These are phyloP conservation scores for Leptopilina syphax DNA, from an alignment of 2,888 invertebrate species.

Conservation along the genomic window DNA sequence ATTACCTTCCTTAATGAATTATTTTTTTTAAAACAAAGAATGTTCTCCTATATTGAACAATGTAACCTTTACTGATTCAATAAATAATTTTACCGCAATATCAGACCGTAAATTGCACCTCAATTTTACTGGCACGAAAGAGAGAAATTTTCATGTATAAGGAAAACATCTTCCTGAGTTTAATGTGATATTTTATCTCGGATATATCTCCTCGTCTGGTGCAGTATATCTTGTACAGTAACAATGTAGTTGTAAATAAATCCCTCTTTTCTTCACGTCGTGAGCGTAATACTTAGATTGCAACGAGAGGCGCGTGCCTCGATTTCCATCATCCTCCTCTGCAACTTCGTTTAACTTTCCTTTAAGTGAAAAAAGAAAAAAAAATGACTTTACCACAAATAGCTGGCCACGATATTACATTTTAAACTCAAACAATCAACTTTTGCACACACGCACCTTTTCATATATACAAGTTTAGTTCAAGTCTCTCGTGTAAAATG, in stretches of 20 bases:
- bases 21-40: too few relatives aligned
- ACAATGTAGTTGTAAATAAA: not conserved
- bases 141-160: too few relatives aligned
- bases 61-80: too few relatives aligned
- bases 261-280: not conserved
- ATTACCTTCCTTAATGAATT: too few relatives aligned
- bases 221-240: not conserved
- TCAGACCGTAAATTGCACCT: too few relatives aligned
- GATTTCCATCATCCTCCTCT: slow-evolving; percentile 53
- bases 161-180: too few relatives aligned
- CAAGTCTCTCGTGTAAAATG: not conserved
- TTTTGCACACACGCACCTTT: not conserved
- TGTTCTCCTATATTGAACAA: too few relatives aligned
- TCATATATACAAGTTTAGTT: not conserved
- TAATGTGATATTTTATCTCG: too few relatives aligned
- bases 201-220: too few relatives aligned
- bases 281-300: slow-evolving; percentile 34
- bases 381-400: slow-evolving; percentile 53
- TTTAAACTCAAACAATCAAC: not conserved
- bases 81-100: too few relatives aligned
- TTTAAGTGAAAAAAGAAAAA: slow-evolving; percentile 52
- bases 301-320: slow-evolving; percentile 50
- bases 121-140: too few relatives aligned
- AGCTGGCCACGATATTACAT: slow-evolving; percentile 47
- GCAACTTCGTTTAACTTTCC: slow-evolving; percentile 55